Evolutionary conservation across 2,113 vertebrate genomes (phyloP).

Genomic region (Spheniscus mendiculus): DNA sequence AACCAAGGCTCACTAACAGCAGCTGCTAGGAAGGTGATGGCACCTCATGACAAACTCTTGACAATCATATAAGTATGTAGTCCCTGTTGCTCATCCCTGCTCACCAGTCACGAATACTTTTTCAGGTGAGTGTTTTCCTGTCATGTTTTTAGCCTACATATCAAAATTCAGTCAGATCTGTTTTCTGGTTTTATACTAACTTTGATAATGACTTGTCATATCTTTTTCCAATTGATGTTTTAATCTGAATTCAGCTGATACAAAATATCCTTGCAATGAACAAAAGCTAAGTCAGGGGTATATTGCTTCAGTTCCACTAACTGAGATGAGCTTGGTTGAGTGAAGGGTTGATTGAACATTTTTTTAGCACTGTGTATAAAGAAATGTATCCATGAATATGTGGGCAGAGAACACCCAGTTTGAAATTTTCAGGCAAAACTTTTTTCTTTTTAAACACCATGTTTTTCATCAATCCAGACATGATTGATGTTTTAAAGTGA

Average conservation of each 20-base stretch:
- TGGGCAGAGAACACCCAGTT: conserved; percentile 20
- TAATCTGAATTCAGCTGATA: background rate
- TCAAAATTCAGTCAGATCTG: background rate
- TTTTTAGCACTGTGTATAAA: background rate
- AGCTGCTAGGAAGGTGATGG: background rate
- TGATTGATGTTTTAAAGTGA: background rate
- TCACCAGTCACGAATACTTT: background rate
- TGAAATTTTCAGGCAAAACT: conserved; percentile 19
- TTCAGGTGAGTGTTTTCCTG: background rate
- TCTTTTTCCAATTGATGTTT: background rate
- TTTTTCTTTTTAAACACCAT: conserved; percentile 7
- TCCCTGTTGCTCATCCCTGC: background rate
- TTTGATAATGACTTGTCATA: background rate
- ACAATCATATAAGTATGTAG: background rate
- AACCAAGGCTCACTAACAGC: background rate
- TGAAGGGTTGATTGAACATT: background rate
- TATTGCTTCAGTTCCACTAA: background rate
- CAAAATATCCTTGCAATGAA: background rate
- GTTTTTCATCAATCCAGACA: conserved; percentile 34
- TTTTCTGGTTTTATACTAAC: background rate
- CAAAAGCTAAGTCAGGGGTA: background rate
- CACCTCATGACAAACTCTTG: background rate
- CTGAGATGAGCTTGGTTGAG: background rate
- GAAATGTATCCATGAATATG: background rate
- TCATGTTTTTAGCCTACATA: background rate